Base-by-base conservation (phyloP, 2,797 vertebrate genomes). In the Loris lydekkerianus region DNA sequence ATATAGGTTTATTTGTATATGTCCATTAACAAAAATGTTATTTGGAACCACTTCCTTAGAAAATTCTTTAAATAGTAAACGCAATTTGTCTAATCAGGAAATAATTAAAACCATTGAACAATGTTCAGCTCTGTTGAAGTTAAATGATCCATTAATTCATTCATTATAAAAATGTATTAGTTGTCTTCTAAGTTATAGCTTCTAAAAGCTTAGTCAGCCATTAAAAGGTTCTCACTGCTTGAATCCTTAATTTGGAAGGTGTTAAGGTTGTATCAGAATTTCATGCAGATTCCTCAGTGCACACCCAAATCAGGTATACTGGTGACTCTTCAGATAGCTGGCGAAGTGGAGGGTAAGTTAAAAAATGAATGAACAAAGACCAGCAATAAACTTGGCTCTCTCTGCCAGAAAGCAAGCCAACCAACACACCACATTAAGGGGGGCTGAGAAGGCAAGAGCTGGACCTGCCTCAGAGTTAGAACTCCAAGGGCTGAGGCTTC, bases 71-170 rank as follows among this genome's bases (percentile, higher is more conserved):
- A 93, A 87, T 53, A 91, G 63, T 70, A 84, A 92, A 56, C 69
- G 10, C 13, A 80, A 56, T 88, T 86, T 76, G 2, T 86, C 29
- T 61, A 95, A 69, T 76, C 9, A 40, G 8, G 15, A 94, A 76
- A 89, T 53, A 73, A 86, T 89, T 43, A 90, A 72, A 96, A 76
- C 10, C 43, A 87, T 4, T 72, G 34, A 89, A n/a, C 21, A 17
- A 13, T 73, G 13, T 89, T 95, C 37, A 53, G 21, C 18, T 67
- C n/a, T 77, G 14, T 61, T 77, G 18, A 78, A 86, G 31, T 78
- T 61, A 91, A 95, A 81, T 94, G 70, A 94, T 60, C 17, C 20
- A 58, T 69, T 92, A 70, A 86, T 92, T 93, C 46, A 80, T 60
- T 60, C 20, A 81, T 92, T 75, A 25, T 46, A 69, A 89, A 81